phyloP scores from a whole-genome alignment of 2,113 vertebrate species.

The Corythornis madagascariensis region DNA sequence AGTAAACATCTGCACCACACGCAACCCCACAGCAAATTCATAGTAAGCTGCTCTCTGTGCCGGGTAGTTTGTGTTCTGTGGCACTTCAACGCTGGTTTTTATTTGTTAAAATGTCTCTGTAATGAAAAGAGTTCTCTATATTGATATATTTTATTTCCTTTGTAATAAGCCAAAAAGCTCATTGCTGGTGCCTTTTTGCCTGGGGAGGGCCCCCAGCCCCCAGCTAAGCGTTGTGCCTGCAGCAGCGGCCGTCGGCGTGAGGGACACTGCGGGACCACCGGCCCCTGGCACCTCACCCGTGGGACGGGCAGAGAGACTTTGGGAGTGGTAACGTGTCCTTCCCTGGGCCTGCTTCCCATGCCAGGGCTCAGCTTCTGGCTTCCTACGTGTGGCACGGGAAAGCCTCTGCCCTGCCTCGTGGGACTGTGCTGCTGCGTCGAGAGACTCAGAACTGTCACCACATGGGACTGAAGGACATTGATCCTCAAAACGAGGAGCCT shows the following conservation, averaged over 20 bases:
- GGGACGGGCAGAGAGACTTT: not conserved
- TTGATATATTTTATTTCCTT: slow-evolving; percentile 50
- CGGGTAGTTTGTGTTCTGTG: slow-evolving; percentile 49
- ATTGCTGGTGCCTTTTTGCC: slow-evolving; percentile 67
- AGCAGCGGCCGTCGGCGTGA: not conserved
- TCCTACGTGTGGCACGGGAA: fast-evolving
- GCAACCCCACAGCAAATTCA: slow-evolving; percentile 4
- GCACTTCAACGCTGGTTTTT: slow-evolving; percentile 58
- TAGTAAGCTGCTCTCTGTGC: slow-evolving; percentile 64
- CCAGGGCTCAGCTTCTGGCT: not conserved
- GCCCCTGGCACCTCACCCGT: too few relatives aligned
- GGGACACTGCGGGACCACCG: not conserved
- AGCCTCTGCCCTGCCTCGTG: fast-evolving
- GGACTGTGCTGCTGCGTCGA: fast-evolving
- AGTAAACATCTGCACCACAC: not conserved
- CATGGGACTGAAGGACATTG: fast-evolving
- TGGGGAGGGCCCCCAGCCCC: slow-evolving; percentile 15
- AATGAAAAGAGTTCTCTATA: slow-evolving; percentile 56
- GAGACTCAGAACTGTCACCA: fast-evolving
- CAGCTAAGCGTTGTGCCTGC: not conserved
- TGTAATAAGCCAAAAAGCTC: slow-evolving; percentile 59
- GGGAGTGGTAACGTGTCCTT: not conserved
- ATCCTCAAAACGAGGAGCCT: not conserved
- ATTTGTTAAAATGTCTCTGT: slow-evolving; percentile 63
- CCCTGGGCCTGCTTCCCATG: not conserved